Evolutionary conservation across 1,140 invertebrate species (phyloP).

Genomic region (Pogonomyrmex barbatus): DNA sequence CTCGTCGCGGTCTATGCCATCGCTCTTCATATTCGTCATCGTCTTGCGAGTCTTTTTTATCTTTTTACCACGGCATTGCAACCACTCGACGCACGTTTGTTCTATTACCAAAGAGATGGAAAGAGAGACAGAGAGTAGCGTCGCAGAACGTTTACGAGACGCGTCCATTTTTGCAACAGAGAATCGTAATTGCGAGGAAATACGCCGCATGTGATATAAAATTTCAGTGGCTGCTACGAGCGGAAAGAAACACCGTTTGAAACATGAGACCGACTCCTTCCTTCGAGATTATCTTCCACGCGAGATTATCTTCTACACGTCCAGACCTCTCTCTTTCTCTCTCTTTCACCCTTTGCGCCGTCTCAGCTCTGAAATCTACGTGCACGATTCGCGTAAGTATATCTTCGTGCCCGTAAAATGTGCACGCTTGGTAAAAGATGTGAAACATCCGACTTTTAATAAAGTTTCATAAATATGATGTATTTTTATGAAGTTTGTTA

Average conservation of each 20-base stretch:
- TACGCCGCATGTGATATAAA: conserved; percentile 58
- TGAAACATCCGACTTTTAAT: conserved; percentile 59
- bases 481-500: conserved; percentile 43
- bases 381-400: conserved; percentile 30
- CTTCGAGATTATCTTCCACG: conserved; percentile 58
- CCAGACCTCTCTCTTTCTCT: conserved; percentile 50
- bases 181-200: conserved; percentile 67
- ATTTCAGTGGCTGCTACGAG: conserved; percentile 48
- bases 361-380: conserved; percentile 54
- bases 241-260: conserved; percentile 58
- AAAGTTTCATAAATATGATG: conserved; percentile 46
- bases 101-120: conserved; percentile 26
- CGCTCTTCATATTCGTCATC: conserved; percentile 16
- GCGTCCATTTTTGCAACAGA: conserved; percentile 52
- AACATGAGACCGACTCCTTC: conserved; percentile 51
- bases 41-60: conserved; percentile 43
- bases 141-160: conserved; percentile 43
- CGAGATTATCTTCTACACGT: conserved; percentile 54
- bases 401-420: conserved; percentile 46
- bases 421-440: conserved; percentile 40
- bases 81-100: conserved; percentile 45
- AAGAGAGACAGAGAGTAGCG: neutral
- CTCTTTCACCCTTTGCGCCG: conserved; percentile 32
- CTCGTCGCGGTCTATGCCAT: conserved; percentile 57
- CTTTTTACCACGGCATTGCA: neutral